Evolutionary conservation across 1,140 invertebrate genomes (phyloP), one percentile per base, ranked within the genome.

Genomic region (Amyelois transitella): DNA sequence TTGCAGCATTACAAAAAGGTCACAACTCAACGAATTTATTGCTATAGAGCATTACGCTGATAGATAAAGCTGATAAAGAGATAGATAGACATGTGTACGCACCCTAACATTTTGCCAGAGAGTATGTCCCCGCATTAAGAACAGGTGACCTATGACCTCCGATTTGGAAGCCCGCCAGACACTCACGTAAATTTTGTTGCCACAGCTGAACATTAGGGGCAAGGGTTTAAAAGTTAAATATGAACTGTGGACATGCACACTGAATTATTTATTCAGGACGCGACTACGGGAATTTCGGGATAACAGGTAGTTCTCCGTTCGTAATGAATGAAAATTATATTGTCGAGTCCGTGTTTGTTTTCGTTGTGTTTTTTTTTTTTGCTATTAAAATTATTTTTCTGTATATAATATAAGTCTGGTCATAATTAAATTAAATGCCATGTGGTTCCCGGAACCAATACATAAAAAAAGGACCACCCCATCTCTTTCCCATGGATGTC

Each of bases 201-300:
- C 32, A 38, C 32, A 62, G 58, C 68, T 63, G 52, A 73, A 68
- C 65, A 71, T 69, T 71, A 68, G 62, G 52, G 68, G 55, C 54
- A 62, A 67, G 54, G 66, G 69, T 74, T 74, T 68, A 69, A 65
- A 75, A 69, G 65, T 78, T 75, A 75, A 75, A 79, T 75, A 69
- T 71, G 66, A 69, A 68, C 67, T 64, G 45, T 59, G 52, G 58
- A 50, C 53, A 53, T 64, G 55, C 55, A 60, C 57, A 57, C 52
- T 60, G 49, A 64, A 66, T 71, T 67, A 70, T 72, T 72, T 66
- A 76, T 69, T 69, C 32, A 56, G 47, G 53, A 50, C 47, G 2
- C 20, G 24, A 55, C 45, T 18, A 55, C 18, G 7, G 19, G 17
- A 53, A 44, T 19, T 38, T 28, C 28, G 25, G 19, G n/a, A 19